Evolutionary conservation across 2,888 invertebrate species (phyloP).

Genomic region (Drosophila gaucha): DNA sequence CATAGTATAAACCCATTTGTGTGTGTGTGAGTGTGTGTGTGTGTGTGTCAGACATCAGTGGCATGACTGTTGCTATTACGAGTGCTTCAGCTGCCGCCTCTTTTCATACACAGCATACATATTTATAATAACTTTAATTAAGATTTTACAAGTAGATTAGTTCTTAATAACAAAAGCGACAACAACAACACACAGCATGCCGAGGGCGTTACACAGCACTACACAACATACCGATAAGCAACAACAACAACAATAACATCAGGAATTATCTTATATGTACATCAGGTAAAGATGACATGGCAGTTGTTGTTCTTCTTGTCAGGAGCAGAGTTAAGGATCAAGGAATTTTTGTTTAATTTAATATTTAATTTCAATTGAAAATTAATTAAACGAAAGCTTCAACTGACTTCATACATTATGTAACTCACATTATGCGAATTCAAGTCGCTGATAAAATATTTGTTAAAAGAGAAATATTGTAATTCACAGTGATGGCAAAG

Average conservation of each 20-base stretch:
- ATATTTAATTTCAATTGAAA: conserved; percentile 20
- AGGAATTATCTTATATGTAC: too few species aligned
- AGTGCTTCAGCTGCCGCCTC: conserved; percentile 27
- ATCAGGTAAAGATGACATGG: conserved; percentile 40
- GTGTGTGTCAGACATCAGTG: conserved; percentile 29
- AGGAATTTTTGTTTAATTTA: conserved; percentile 29
- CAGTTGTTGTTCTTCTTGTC: conserved; percentile 18
- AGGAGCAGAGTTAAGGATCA: conserved; percentile 25
- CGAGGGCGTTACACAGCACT: conserved; percentile 49
- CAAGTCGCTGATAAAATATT: not conserved
- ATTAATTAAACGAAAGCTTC: not conserved
- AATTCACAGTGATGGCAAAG: not conserved
- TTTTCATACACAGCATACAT: conserved; percentile 32
- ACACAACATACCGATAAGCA: conserved; percentile 29
- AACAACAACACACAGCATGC: conserved; percentile 27
- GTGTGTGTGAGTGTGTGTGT: conserved; percentile 8
- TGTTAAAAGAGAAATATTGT: not conserved
- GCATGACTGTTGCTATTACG: conserved; percentile 58
- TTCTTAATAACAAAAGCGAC: conserved; percentile 74
- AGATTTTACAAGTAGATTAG: conserved; percentile 79
- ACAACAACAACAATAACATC: too few species aligned
- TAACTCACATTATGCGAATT: not conserved
- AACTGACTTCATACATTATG: not conserved
- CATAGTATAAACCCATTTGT: conserved; percentile 21
- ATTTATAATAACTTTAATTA: conserved; percentile 80